Percentiles rank a stretch among this genome's conserved stretches.
phyloP scores from a whole-genome alignment of 1,140 invertebrate genomes.

The Plutomurus gul region DNA sequence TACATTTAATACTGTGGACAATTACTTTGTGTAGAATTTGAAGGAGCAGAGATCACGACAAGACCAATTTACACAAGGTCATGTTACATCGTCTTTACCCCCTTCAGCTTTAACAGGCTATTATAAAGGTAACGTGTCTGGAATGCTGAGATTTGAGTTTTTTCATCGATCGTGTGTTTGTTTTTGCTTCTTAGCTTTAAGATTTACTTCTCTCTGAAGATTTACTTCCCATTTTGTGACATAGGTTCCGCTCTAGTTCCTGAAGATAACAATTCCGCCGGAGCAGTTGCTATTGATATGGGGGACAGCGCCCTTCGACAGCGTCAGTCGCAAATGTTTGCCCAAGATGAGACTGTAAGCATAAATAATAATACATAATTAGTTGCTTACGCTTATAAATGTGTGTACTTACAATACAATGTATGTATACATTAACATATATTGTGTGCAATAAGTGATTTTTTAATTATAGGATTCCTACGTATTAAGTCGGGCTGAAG shows the following conservation, averaged over 20 bases:
- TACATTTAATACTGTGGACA: no score
- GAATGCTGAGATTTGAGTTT: not conserved
- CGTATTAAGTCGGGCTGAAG: slow-evolving; percentile 83
- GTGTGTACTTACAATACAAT: no score
- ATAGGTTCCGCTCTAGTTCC: slow-evolving; percentile 62
- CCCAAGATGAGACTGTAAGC: slow-evolving; percentile 71
- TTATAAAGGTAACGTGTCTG: slow-evolving; percentile 61
- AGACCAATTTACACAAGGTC: slow-evolving; percentile 89
- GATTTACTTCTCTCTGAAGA: not conserved
- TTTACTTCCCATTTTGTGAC: not conserved
- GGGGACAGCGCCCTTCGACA: slow-evolving; percentile 54
- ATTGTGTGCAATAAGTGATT: no score
- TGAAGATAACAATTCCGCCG: slow-evolving; percentile 61
- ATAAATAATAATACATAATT: no score
- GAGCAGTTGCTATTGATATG: slow-evolving; percentile 75
- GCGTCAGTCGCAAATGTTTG: slow-evolving; percentile 43
- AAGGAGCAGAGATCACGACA: slow-evolving; percentile 91
- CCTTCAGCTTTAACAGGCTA: slow-evolving; percentile 69
- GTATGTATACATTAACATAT: no score
- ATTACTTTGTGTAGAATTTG: slow-evolving; percentile 93
- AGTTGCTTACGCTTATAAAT: no score
- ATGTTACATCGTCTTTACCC: slow-evolving; percentile 70
- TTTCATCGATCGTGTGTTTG: not conserved
- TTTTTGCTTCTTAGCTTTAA: not conserved
- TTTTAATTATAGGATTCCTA: slow-evolving; percentile 38